Evolutionary conservation across 2,113 vertebrate genomes (phyloP), one percentile per base, ranked within the genome.

Genomic region (Arvicanthis niloticus): DNA sequence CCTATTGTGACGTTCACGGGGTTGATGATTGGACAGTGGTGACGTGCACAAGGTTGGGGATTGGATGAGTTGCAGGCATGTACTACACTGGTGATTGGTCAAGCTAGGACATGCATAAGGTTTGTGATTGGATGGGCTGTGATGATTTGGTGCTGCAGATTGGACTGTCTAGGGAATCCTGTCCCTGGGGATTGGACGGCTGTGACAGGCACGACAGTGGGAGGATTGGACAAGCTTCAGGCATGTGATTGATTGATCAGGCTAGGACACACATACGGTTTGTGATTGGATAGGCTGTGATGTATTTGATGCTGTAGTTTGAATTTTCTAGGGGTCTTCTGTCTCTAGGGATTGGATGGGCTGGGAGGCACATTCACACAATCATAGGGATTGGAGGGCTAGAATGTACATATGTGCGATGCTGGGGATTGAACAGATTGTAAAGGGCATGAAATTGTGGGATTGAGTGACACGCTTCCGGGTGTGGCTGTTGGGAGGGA

Each of bases 41-140:
- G n/a, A 60, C 7, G 26, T 7, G n/a, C 11, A 0, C 2, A 12
- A 40, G 1, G 22, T 1, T 17, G n/a, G 56, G 56, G 56, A 84
- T 84, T 84, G 80, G 80, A 60, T 56, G 40, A 37, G 4, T 56
- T 80, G 51, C 16, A 80, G 48, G 51, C 31, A 53, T 11, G 8
- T 5, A 56, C 19, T 58, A 22, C 77, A 37, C 77, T 56, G 77
- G 45, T 53, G 53, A 81, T 81, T 81, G 78, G 78, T n/a, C 78
- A 58, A 8, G 78, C 78, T 56, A 81, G 51, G 48, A 3, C 16
- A 26, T 3, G 26, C 45, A 34, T 34, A 51, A 17, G 48, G 76
- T 17, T 78, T 78, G 29, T 78, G 48, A 51, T 78, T 78, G 48
- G 76, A 51, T 17, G 26, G 16, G 31, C 76, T 31, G 75, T 51